phyloP scores from a whole-genome alignment of 2,888 invertebrate species.

The Phaedon cochleariae region DNA sequence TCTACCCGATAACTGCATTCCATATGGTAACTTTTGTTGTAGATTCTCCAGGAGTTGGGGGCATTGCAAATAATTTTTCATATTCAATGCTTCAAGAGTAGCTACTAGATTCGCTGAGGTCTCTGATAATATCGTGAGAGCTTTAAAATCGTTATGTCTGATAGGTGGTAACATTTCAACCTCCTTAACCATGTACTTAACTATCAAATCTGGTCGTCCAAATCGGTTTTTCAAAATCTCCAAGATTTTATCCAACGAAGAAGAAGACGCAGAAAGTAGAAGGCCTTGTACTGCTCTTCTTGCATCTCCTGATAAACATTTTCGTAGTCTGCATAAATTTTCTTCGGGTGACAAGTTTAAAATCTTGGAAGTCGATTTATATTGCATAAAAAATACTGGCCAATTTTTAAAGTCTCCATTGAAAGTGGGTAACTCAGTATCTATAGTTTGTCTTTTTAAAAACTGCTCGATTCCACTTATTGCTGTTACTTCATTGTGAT shows the following conservation, averaged over 20 bases:
- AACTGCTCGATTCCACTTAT: no score
- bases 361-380: neutral
- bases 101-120: neutral
- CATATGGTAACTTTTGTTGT: no score
- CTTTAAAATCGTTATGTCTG: neutral
- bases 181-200: no score
- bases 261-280: no score
- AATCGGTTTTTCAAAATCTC: no score
- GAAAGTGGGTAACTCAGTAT: neutral
- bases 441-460: no score
- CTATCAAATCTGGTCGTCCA: no score
- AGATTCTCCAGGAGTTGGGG: neutral
- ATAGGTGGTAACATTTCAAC: no score
- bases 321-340: neutral
- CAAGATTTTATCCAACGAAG: no score
- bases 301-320: slow-evolving; percentile 1
- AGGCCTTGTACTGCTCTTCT: slow-evolving; percentile 1
- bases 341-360: no score
- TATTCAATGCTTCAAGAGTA: neutral
- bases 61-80: neutral
- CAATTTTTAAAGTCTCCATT: neutral
- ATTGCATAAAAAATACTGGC: neutral
- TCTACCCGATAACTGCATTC: neutral
- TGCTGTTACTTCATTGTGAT: no score
- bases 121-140: neutral